Evolutionary conservation across 2,888 invertebrate genomes (phyloP).

Genomic region (Rhimphoctona megacephalus): DNA sequence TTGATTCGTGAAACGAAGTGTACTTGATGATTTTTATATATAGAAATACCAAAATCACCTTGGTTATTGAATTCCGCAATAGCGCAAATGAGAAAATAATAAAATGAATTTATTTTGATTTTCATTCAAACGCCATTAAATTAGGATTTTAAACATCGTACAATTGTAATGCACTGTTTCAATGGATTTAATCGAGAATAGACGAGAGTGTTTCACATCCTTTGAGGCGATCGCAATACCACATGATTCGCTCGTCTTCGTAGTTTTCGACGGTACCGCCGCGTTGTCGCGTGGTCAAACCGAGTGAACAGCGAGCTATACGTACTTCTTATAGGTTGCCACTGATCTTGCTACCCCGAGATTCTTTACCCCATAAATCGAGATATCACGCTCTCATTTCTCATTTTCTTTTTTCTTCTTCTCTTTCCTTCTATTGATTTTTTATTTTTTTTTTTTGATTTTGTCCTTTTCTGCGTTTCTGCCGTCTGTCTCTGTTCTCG

Average conservation of each 20-base stretch:
- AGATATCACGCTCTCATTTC: conserved; percentile 13
- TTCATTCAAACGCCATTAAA: background rate
- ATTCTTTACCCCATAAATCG: conserved; percentile 58
- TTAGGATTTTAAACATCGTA: background rate
- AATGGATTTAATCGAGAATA: background rate
- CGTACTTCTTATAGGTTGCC: conserved; percentile 38
- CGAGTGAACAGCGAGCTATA: conserved; percentile 51
- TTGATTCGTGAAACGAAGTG: background rate
- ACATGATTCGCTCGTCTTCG: conserved; percentile 17
- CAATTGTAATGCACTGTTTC: background rate
- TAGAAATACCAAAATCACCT: background rate
- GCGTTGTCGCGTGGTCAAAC: conserved; percentile 59
- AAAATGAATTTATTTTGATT: background rate
- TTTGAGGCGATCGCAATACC: conserved; percentile 12
- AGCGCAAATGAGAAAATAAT: background rate
- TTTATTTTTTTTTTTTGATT: background rate
- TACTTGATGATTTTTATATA: background rate
- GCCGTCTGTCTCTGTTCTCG: background rate
- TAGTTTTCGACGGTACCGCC: conserved; percentile 23
- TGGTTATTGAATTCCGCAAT: background rate
- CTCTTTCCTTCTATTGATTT: background rate
- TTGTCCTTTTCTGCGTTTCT: background rate
- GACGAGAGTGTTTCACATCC: background rate
- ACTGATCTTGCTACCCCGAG: conserved; percentile 43
- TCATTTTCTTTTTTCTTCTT: background rate